Base-by-base conservation (phyloP, 2,888 invertebrate genomes). In the Plebejus anna region DNA sequence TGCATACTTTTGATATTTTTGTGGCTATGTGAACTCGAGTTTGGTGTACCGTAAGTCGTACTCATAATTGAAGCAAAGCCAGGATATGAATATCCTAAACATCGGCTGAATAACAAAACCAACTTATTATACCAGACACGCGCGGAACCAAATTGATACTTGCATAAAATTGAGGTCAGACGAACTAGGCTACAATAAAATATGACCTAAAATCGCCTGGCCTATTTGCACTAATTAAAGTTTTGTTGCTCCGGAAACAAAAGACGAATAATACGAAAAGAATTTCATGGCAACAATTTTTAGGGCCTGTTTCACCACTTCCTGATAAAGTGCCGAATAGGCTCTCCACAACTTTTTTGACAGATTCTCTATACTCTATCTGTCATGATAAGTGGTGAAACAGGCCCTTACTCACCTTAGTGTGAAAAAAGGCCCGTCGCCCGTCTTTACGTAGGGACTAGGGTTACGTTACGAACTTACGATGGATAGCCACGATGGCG, bases 191-290 rank as follows among this genome's bases (percentile, higher is more conserved):
- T 73, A 73, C 73, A 51, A 55, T 51, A 51, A 51, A 55, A 55
- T 55, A 51, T 73, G 73, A 73, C 73, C 73, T 73, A 55, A 55
- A 73, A 73, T 73, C 55, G 55, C 32, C 66, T 32, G 66, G 66
- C 66, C 66, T 36, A 66, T 66, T 36, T 66, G 32, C 32, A 66
- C 32, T 66, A 66, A 66, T 16, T 66, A 66, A 66, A 36, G 66
- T 66, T 36, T 66, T 66, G 13, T 66, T 66, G 5, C 28, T 61
- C 28, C 28, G 28, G 11, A 9, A 61, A 28, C 32, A 66, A 66
- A 66, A 61, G 59, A 28, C 59, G 13, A 13, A 32, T 13, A 32
- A 36, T 61, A 28, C 28, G 28, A 11, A 28, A 59, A 61, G 11
- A 61, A 28, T 28, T 61, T 4, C 22, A 61, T 61, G 22, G 13